Conservation (phyloP, 2,113 vertebrate species). For the Psilopogon haemacephalus region DNA sequence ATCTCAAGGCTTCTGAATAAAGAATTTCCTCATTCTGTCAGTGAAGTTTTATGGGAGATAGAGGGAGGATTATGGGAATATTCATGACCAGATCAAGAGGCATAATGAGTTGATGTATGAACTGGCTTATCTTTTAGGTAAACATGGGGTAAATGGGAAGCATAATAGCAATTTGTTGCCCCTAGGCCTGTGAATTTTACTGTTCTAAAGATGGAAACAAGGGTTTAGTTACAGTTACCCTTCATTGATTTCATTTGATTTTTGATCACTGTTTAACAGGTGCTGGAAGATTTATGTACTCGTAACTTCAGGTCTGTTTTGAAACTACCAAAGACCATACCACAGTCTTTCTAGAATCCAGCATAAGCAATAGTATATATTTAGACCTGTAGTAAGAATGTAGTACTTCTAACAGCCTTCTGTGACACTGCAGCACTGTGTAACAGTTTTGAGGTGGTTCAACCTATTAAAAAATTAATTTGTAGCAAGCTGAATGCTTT, state of each 20-base stretch:
- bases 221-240: constrained; percentile 51
- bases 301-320: background rate
- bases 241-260: constrained; percentile 21
- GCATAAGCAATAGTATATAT: background rate
- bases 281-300: background rate
- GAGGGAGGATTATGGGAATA: constrained; percentile 94
- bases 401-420: background rate
- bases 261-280: background rate
- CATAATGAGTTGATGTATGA: constrained; percentile 87
- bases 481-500: background rate
- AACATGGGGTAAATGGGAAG: constrained; percentile 85
- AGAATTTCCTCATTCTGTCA: constrained; percentile 68
- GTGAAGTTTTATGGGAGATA: constrained; percentile 78
- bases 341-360: background rate
- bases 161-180: constrained; percentile 44
- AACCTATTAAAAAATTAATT: background rate
- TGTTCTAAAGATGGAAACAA: constrained; percentile 16
- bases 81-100: constrained; percentile 91
- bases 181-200: constrained; percentile 17
- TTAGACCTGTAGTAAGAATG: rapidly evolving
- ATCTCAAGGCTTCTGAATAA: constrained; percentile 56
- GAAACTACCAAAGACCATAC: background rate
- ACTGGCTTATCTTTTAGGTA: constrained; percentile 93
- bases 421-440: background rate
- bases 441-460: background rate